Conservation (phyloP, 2,797 vertebrate genomes). For the Microcaecilia unicolor region DNA sequence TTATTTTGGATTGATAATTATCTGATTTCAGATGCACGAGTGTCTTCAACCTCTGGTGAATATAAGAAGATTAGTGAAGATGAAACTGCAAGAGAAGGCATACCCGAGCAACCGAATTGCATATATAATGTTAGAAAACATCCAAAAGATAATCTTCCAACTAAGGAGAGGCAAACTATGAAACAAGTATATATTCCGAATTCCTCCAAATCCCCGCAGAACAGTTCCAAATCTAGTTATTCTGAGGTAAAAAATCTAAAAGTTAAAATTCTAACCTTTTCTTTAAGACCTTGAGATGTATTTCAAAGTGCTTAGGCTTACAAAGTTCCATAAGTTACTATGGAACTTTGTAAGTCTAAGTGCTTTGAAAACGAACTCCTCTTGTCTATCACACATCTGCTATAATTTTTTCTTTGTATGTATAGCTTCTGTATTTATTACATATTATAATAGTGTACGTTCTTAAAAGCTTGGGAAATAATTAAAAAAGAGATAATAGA, state of each 20-base stretch:
- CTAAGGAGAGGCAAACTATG: slow-evolving; percentile 57
- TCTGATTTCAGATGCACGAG: slow-evolving; percentile 24
- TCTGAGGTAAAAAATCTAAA: slow-evolving; percentile 73
- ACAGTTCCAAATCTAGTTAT: slow-evolving; percentile 83
- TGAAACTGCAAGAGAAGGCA: not conserved
- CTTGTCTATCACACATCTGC: too few relatives aligned
- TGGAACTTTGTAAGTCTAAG: too few relatives aligned
- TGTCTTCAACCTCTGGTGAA: slow-evolving; percentile 2
- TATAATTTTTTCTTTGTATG: too few relatives aligned
- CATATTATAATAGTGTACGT: too few relatives aligned
- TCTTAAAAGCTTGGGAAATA: too few relatives aligned
- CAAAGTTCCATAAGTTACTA: too few relatives aligned
- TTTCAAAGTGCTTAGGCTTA: too few relatives aligned
- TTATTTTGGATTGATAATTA: not conserved
- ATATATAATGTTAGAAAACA: not conserved
- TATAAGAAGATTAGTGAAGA: slow-evolving; percentile 17
- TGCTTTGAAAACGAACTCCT: too few relatives aligned
- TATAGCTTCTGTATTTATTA: too few relatives aligned
- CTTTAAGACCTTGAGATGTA: too few relatives aligned
- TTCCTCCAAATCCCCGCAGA: slow-evolving; percentile 72
- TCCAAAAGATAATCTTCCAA: slow-evolving; percentile 51
- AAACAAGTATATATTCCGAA: slow-evolving; percentile 64
- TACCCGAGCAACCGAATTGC: not conserved
- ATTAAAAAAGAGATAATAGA: too few relatives aligned
- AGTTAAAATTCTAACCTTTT: too few relatives aligned